Percentiles rank a stretch among this genome's conserved stretches.
phyloP scores from a whole-genome alignment of 1,140 invertebrate genomes.

The Drosophila baimaii region DNA sequence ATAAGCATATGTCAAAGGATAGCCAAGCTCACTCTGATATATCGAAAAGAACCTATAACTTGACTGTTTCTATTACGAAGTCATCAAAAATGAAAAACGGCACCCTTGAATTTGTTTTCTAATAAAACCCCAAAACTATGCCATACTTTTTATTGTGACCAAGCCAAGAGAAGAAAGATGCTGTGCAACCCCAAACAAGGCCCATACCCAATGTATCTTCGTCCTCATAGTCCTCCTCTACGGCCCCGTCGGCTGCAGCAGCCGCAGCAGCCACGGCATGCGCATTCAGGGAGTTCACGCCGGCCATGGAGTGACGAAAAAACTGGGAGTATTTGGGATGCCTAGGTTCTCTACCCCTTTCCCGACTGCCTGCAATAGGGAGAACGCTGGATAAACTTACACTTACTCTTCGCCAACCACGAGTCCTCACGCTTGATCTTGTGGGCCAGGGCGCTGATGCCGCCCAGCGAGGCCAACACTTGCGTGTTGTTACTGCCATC shows the following conservation, averaged over 20 bases:
- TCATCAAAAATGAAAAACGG: too few relatives aligned
- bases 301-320: constrained; percentile 19
- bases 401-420: constrained; percentile 81
- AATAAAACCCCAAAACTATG: neutral
- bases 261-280: constrained; percentile 54
- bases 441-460: constrained; percentile 62
- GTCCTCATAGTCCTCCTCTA: constrained; percentile 57
- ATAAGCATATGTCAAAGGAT: neutral
- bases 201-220: constrained; percentile 40
- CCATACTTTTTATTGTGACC: neutral
- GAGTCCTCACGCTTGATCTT: constrained; percentile 82
- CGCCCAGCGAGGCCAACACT: constrained; percentile 70
- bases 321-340: constrained; percentile 10
- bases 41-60: neutral
- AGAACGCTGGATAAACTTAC: constrained; percentile 50
- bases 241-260: constrained; percentile 60
- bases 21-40: neutral
- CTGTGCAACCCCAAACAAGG: neutral
- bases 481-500: constrained; percentile 78
- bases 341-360: constrained; percentile 20
- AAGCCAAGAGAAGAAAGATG: neutral
- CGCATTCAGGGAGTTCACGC: constrained; percentile 24
- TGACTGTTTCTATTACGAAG: too few relatives aligned
- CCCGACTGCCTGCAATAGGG: constrained; percentile 66
- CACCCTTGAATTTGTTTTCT: too few relatives aligned